Conservation (phyloP, 2,888 invertebrate genomes). For the Lymantria monacha region DNA sequence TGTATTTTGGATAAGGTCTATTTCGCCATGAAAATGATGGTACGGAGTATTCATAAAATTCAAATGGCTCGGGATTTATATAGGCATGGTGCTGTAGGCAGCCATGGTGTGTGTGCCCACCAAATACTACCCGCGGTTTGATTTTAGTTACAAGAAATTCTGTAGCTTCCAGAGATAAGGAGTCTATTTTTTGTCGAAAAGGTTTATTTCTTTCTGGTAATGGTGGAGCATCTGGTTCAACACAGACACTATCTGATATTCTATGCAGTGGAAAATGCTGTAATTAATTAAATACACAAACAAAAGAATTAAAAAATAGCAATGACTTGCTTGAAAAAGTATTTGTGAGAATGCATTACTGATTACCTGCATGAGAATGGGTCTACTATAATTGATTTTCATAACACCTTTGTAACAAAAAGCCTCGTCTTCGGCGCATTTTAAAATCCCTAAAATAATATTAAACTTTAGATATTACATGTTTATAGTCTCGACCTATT, state of each 20-base stretch:
- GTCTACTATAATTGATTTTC: constrained; percentile 85
- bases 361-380: constrained; percentile 89
- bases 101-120: constrained; percentile 97
- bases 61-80: constrained; percentile 40
- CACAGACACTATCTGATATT: constrained; percentile 90
- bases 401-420: constrained; percentile 53
- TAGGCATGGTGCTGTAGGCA: constrained; percentile 84
- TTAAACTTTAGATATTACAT: too few species aligned
- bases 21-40: constrained; percentile 99
- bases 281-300: constrained; percentile 38
- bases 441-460: constrained; percentile 49
- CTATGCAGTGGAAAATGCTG: constrained; percentile 98
- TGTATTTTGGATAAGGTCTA: constrained; percentile 93
- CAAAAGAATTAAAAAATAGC: neutral
- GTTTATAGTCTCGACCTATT: too few species aligned
- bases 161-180: constrained; percentile 91
- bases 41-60: constrained; percentile 89
- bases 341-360: neutral
- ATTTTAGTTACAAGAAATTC: constrained; percentile 82
- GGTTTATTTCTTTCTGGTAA: constrained; percentile 85
- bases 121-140: constrained; percentile 89
- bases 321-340: neutral
- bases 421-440: constrained; percentile 46
- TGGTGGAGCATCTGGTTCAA: constrained; percentile 90
- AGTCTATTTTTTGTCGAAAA: constrained; percentile 92